These are phyloP conservation scores for Paramuricea clavata DNA, from an alignment of 92 coral and sea anemone genomes.

Conservation along the genomic window DNA sequence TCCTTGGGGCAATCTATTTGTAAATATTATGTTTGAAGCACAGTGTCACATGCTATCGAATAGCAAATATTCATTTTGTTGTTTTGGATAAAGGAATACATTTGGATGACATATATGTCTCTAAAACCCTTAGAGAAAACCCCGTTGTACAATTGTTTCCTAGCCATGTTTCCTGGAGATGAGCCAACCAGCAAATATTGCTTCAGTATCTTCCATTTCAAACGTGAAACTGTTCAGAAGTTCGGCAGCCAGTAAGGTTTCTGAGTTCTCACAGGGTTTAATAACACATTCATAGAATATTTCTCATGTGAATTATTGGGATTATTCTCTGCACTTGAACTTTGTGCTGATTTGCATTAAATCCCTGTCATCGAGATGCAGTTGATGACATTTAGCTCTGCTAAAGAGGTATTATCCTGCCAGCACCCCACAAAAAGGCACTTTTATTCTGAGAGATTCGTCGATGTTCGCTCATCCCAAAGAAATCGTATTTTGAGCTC, in stretches of 20 bases:
- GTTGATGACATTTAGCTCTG: no score
- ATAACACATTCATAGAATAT: neutral
- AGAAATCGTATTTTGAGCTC: no score
- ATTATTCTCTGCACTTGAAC: neutral
- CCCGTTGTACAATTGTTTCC: neutral
- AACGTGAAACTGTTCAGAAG: no score
- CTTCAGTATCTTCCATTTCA: neutral
- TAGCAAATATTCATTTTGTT: neutral
- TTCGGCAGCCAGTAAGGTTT: no score
- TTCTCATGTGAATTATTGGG: neutral
- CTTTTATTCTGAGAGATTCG: no score
- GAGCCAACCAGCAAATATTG: neutral
- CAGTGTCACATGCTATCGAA: neutral
- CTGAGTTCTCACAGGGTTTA: no score
- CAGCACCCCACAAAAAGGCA: no score
- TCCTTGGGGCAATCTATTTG: neutral
- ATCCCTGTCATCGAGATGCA: no score
- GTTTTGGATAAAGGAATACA: neutral
- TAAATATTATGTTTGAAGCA: neutral
- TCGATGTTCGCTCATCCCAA: no score
- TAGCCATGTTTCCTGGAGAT: neutral
- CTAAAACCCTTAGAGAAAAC: neutral
- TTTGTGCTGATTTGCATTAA: neutral
- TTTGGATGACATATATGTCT: neutral
- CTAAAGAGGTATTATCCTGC: no score